phyloP scores from a whole-genome alignment of 2,888 invertebrate species.

The Apamea anceps region DNA sequence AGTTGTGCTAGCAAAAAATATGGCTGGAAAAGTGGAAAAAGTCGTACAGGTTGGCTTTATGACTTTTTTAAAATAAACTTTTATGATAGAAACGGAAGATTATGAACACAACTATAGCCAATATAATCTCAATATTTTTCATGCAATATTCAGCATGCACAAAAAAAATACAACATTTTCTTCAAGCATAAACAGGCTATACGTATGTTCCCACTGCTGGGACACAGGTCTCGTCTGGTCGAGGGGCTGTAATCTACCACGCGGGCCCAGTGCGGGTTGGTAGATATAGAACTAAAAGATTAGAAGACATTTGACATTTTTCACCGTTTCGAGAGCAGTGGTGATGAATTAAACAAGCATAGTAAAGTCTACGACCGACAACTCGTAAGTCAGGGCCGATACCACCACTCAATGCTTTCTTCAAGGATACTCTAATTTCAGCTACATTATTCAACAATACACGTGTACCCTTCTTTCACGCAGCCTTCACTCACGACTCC shows the following conservation, averaged over 20 bases:
- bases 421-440: background rate
- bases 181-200: background rate
- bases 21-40: background rate
- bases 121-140: background rate
- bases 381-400: background rate
- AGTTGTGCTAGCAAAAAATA: constrained; percentile 9
- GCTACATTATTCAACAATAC: constrained; percentile 11
- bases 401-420: background rate
- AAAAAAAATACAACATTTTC: background rate
- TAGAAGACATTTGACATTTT: too few relatives aligned
- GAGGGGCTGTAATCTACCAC: too few relatives aligned
- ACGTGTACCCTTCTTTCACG: background rate
- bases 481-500: constrained; percentile 15
- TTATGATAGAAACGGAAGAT: background rate
- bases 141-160: background rate
- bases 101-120: background rate
- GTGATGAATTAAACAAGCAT: background rate
- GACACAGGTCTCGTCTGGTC: background rate
- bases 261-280: background rate
- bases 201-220: background rate
- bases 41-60: background rate
- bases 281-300: too few relatives aligned
- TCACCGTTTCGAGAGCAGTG: background rate
- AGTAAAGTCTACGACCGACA: too few relatives aligned
- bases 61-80: background rate